Base-by-base conservation (phyloP, 2,888 invertebrate genomes). In the Mythimna impura region DNA sequence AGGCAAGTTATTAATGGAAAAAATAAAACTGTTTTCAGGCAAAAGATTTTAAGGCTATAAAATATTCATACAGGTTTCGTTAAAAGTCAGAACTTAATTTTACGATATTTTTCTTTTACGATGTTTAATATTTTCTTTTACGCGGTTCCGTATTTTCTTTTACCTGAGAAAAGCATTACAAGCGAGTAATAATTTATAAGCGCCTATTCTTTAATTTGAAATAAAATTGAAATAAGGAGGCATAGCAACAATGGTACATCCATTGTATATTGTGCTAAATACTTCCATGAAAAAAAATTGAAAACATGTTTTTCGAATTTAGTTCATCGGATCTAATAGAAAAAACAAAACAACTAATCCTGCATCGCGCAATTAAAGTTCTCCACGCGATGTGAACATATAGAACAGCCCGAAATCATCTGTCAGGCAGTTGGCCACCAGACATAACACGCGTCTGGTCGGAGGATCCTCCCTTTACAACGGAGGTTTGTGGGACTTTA, bases 31-130 rank as follows among this genome's bases (percentile, higher is more conserved):
- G 57, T 50, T 62, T 63, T 50, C 58, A 10, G 54, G 12, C 34
- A 34, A 66, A 75, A 67, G 47, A 75, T 81, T 76, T 81, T 66
- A 50, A 30, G 52, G 61, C 36, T 36, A 52, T 78, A n/a, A 81
- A 78, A 78, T 58, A 77, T 79, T 79, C 77, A 71, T 57, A 81
- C 17, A 43, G 47, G 55, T 66, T 71, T 67, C 54, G 25, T 36
- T 79, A 61, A 66, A 81, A 69, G 36, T 69, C 68, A n/a, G 36
- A n/a, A 65, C 47, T 62, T 76, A 58, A 62, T 75, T 72, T 66
- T 66, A 69, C 57, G 61, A 66, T 58, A 40, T 60, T 74, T 52
- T 61, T 66, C 57, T 70, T 81, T 58, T 43, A 10, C 7, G 40
- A 17, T 10, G 50, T 62, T 68, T 47, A 61, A 57, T 65, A 68